phyloP scores from a whole-genome alignment of 2,113 vertebrate species.

The Eudorcas thomsonii region DNA sequence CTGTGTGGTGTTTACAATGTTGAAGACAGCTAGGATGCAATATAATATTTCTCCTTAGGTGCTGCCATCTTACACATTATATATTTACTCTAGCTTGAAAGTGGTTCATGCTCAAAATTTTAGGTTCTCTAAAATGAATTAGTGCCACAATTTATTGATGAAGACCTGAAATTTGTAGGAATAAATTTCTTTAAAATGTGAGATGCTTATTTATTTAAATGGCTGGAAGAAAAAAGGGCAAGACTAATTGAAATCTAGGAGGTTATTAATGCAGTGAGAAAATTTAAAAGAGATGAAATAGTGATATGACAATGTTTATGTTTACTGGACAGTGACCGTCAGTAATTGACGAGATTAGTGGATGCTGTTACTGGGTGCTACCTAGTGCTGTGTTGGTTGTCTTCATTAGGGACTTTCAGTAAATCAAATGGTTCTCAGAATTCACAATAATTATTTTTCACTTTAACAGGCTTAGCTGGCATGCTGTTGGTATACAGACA shows the following conservation, averaged over 20 bases:
- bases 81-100: conserved; percentile 39
- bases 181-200: conserved; percentile 51
- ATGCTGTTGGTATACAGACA: neutral
- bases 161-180: conserved; percentile 50
- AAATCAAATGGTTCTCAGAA: conserved; percentile 3
- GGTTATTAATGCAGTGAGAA: conserved; percentile 30
- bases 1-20: neutral
- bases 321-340: conserved; percentile 14
- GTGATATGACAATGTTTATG: neutral
- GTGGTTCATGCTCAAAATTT: conserved; percentile 45
- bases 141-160: conserved; percentile 54
- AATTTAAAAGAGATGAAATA: neutral
- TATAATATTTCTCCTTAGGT: conserved; percentile 39
- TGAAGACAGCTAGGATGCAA: neutral
- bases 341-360: neutral
- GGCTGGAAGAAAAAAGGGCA: conserved; percentile 29
- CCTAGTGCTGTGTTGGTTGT: neutral
- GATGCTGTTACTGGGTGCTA: neutral
- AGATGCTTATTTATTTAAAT: conserved; percentile 57
- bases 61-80: conserved; percentile 28
- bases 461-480: conserved; percentile 27
- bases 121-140: conserved; percentile 52
- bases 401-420: neutral
- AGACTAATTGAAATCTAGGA: conserved; percentile 28
- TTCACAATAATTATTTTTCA: conserved; percentile 31